Conservation (phyloP, 2,888 invertebrate genomes). For the Shargacucullia verbasci region DNA sequence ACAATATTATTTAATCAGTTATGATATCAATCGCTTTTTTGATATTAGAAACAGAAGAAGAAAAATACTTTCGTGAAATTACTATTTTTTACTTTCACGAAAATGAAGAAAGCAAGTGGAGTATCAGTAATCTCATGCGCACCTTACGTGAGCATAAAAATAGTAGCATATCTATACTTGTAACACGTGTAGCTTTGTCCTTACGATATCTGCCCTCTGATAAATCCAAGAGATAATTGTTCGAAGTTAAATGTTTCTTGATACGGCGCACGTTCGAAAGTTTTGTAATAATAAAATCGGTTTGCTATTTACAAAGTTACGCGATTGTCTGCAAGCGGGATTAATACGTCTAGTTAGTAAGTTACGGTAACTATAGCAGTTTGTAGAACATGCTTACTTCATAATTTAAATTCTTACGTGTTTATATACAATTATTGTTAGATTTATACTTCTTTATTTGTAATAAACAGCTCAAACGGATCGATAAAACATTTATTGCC, state of each 20-base stretch:
- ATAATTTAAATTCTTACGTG: neutral
- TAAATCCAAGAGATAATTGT: slow-evolving; percentile 30
- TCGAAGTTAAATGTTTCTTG: slow-evolving; percentile 28
- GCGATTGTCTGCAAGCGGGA: slow-evolving; percentile 11
- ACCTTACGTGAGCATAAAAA: slow-evolving; percentile 32
- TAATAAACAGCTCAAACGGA: slow-evolving; percentile 7
- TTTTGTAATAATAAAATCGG: slow-evolving; percentile 40
- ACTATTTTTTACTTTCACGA: slow-evolving; percentile 21
- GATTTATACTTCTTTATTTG: slow-evolving; percentile 33
- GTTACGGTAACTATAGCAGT: slow-evolving; percentile 2
- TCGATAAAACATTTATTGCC: slow-evolving; percentile 35
- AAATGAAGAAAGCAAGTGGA: slow-evolving; percentile 34
- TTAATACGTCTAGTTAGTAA: slow-evolving; percentile 11
- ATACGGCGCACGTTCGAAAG: slow-evolving; percentile 33
- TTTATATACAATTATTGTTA: slow-evolving; percentile 10
- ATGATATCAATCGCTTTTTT: too few relatives aligned
- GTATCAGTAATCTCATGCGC: slow-evolving; percentile 30
- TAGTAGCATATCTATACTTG: slow-evolving; percentile 17
- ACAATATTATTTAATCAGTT: neutral
- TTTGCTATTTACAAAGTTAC: slow-evolving; percentile 34
- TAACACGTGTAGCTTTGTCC: slow-evolving; percentile 17
- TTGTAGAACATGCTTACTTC: slow-evolving; percentile 1
- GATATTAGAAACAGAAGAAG: too few relatives aligned
- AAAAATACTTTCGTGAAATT: too few relatives aligned
- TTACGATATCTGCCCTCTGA: slow-evolving; percentile 25